Conservation (phyloP, 2,888 invertebrate genomes). For the Heliconius ismenius region DNA sequence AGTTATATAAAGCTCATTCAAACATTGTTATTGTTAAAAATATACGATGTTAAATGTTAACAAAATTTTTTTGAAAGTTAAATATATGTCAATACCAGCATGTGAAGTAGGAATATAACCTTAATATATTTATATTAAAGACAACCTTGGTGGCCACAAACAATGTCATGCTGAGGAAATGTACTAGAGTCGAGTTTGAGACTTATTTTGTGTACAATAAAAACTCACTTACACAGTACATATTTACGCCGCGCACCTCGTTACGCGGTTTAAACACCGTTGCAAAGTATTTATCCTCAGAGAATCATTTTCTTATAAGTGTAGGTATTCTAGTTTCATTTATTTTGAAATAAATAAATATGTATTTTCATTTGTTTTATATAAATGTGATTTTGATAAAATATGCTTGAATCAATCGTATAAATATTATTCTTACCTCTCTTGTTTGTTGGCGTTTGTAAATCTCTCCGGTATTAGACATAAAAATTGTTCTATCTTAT, state of each 20-base stretch:
- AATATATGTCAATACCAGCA: slow-evolving; percentile 7
- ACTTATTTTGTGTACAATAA: not conserved
- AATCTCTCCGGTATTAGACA: slow-evolving; percentile 87
- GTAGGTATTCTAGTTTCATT: slow-evolving; percentile 1
- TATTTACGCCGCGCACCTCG: not conserved
- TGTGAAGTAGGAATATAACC: not conserved
- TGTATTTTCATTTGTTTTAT: not conserved
- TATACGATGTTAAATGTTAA: slow-evolving; percentile 6
- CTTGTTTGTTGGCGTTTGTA: slow-evolving; percentile 84
- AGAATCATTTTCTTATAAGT: not conserved
- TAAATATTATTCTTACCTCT: slow-evolving; percentile 79
- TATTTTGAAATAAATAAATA: slow-evolving; percentile 24
- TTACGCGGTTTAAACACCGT: not conserved
- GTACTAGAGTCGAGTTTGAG: not conserved
- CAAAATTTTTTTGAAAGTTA: not conserved
- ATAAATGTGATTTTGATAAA: not conserved
- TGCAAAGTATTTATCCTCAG: not conserved
- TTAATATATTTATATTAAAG: slow-evolving; percentile 25
- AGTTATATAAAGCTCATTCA: not conserved
- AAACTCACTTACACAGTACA: slow-evolving; percentile 1
- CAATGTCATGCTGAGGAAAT: slow-evolving; percentile 8
- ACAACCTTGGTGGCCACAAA: slow-evolving; percentile 1
- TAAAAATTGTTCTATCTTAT: slow-evolving; percentile 88
- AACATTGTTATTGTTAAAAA: not conserved
- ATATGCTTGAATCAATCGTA: not conserved